Conservation (phyloP, 2,113 vertebrate species). For the Ciconia maguari region DNA sequence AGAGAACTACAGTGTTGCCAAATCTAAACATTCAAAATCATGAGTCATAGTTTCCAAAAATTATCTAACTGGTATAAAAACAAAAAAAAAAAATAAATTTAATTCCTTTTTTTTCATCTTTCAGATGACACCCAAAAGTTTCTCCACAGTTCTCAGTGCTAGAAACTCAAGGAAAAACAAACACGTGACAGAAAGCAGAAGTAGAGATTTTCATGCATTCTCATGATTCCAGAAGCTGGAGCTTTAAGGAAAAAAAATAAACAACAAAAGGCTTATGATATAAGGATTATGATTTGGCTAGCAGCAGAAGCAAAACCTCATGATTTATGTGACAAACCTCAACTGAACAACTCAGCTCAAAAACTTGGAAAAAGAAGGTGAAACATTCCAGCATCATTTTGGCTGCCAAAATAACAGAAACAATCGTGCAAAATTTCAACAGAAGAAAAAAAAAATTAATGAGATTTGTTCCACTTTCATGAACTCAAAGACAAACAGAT, state of each 20-base stretch:
- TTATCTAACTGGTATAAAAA: background rate
- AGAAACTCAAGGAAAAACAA: constrained; percentile 25
- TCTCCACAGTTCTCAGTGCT: background rate
- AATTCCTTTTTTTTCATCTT: background rate
- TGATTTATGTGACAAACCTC: constrained; percentile 57
- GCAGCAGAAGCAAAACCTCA: constrained; percentile 38
- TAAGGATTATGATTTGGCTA: constrained; percentile 39
- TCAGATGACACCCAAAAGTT: constrained; percentile 30
- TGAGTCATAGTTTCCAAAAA: constrained; percentile 55
- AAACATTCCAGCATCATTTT: constrained; percentile 43
- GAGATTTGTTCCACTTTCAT: constrained; percentile 34
- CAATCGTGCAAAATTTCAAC: constrained; percentile 17
- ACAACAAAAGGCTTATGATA: constrained; percentile 31
- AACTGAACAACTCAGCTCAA: constrained; percentile 1
- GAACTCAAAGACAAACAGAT: constrained; percentile 53
- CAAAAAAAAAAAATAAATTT: background rate
- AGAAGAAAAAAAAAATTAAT: background rate
- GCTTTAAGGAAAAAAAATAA: background rate
- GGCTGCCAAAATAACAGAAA: constrained; percentile 52
- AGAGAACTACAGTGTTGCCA: background rate
- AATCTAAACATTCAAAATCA: background rate
- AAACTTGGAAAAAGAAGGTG: constrained; percentile 49
- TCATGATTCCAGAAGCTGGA: constrained; percentile 44
- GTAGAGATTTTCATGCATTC: background rate
- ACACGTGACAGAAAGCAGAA: constrained; percentile 2